Conservation (phyloP, 2,888 invertebrate species). For the Dendrolimus pini region DNA sequence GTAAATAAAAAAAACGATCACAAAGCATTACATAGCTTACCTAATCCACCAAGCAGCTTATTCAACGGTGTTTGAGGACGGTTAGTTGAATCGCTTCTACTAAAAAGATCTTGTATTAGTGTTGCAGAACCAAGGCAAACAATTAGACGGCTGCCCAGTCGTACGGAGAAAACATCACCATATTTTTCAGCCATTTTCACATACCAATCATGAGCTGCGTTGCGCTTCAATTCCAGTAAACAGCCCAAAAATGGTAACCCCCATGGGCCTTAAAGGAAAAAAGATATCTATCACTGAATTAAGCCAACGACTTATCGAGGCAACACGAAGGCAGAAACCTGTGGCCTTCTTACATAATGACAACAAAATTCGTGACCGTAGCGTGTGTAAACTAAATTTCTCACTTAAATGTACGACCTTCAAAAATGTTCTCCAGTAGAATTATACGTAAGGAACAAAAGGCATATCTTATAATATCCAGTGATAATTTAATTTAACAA, state of each 20-base stretch:
- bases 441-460: too few species aligned
- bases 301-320: too few species aligned
- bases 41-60: slow-evolving; percentile 86
- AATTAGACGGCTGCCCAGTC: slow-evolving; percentile 84
- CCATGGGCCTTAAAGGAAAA: slow-evolving; percentile 80
- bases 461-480: too few species aligned
- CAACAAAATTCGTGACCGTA: too few species aligned
- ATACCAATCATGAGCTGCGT: slow-evolving; percentile 85
- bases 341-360: too few species aligned
- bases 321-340: too few species aligned
- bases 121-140: slow-evolving; percentile 88
- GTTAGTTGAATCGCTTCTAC: slow-evolving; percentile 86
- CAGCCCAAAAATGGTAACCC: slow-evolving; percentile 87
- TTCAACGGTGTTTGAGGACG: slow-evolving; percentile 88
- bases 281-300: too few species aligned
- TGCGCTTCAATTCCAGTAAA: slow-evolving; percentile 82
- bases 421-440: too few species aligned
- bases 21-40: slow-evolving; percentile 66
- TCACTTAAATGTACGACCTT: too few species aligned
- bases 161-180: slow-evolving; percentile 85
- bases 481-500: too few species aligned
- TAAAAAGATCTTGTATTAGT: slow-evolving; percentile 85
- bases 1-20: neutral
- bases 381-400: too few species aligned
- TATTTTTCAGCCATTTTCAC: slow-evolving; percentile 83